phyloP scores from a whole-genome alignment of 2,797 vertebrate species.

The Notolepis coatsorum region DNA sequence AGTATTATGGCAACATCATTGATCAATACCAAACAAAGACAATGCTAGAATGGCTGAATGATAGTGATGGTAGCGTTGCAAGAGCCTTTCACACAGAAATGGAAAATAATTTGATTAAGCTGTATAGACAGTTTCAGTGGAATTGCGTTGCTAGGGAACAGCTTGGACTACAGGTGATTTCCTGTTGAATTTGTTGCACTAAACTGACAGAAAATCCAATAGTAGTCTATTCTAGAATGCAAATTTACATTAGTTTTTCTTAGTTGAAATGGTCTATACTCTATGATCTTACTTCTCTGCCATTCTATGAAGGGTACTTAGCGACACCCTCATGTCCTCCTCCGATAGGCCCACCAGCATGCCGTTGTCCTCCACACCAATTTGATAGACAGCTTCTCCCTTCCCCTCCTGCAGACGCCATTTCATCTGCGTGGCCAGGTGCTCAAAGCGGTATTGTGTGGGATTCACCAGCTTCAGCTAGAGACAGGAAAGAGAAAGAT shows the following conservation, averaged over 20 bases:
- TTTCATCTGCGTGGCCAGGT: constrained; percentile 98
- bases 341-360: constrained; percentile 94
- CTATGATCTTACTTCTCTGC: constrained; percentile 90
- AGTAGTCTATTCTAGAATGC: too few relatives aligned
- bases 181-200: too few relatives aligned
- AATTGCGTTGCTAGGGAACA: too few relatives aligned
- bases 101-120: too few relatives aligned
- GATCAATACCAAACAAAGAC: background rate
- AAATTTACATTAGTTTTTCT: too few relatives aligned
- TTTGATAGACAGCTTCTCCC: constrained; percentile 98
- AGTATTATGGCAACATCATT: background rate
- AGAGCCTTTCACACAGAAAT: too few relatives aligned
- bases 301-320: constrained; percentile 93
- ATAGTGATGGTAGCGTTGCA: background rate
- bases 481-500: constrained; percentile 6
- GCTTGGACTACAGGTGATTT: too few relatives aligned
- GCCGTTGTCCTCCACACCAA: constrained; percentile 97
- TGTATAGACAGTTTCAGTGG: too few relatives aligned
- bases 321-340: constrained; percentile 93
- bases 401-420: constrained; percentile 97
- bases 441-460: constrained; percentile 96
- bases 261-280: background rate
- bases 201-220: too few relatives aligned
- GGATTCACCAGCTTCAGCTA: constrained; percentile 97
- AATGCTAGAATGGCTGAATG: background rate